Conservation (phyloP, 2,888 invertebrate species). For the Pheosia gnoma region DNA sequence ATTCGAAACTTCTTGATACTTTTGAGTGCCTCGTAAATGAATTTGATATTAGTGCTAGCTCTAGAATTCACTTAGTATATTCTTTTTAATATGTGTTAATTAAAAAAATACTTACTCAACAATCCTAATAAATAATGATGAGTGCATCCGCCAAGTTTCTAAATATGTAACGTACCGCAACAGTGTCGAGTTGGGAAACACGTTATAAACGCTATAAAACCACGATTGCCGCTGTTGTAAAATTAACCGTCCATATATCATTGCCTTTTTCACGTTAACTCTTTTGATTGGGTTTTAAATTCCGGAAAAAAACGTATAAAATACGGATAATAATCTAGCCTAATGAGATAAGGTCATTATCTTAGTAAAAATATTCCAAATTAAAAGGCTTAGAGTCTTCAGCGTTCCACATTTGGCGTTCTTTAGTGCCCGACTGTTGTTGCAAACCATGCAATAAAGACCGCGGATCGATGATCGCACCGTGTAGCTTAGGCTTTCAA, state of each 20-base stretch:
- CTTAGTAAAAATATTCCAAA: no score
- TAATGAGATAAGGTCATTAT: neutral
- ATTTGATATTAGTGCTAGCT: neutral
- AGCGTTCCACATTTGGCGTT: no score
- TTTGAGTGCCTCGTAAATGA: neutral
- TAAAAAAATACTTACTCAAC: neutral
- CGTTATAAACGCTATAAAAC: conserved; percentile 30
- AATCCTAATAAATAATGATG: conserved; percentile 27
- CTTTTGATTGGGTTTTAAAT: conserved; percentile 4
- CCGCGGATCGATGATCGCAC: no score
- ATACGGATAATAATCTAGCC: neutral
- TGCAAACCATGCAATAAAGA: no score
- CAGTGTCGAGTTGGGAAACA: conserved; percentile 25
- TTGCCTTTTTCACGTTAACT: conserved; percentile 9
- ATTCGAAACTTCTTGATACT: neutral
- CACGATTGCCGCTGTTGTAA: conserved; percentile 41
- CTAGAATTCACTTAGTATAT: no score
- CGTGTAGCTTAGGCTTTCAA: no score
- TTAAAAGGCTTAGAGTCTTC: no score
- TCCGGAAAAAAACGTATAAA: conserved; percentile 16
- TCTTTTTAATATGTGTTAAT: neutral
- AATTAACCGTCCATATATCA: conserved; percentile 37
- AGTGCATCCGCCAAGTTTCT: conserved; percentile 20
- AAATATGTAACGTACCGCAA: conserved; percentile 9
- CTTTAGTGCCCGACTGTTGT: no score